phyloP scores from a whole-genome alignment of 2,888 invertebrate species.

The Netelia inedita region DNA sequence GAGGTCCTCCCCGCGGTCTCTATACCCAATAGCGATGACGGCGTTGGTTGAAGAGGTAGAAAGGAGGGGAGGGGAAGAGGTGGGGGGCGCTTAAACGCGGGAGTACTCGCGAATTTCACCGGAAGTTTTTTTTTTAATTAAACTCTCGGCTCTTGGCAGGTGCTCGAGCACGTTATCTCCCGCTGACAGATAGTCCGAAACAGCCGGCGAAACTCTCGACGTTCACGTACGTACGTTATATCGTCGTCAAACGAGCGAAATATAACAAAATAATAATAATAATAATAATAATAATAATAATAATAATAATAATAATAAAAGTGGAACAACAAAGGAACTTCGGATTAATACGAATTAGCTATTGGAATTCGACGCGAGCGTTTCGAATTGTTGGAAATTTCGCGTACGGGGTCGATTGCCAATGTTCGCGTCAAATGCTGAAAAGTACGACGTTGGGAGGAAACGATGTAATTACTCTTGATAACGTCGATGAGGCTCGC shows the following conservation, averaged over 20 bases:
- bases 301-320: conserved; percentile 7
- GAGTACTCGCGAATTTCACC: conserved; percentile 50
- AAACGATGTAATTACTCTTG: background rate
- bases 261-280: no score
- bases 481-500: background rate
- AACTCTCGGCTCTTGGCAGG: conserved; percentile 61
- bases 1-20: conserved; percentile 31
- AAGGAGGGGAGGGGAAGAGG: background rate
- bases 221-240: conserved; percentile 24
- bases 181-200: conserved; percentile 59
- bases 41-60: background rate
- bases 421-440: conserved; percentile 19
- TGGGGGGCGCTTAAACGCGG: background rate
- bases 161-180: conserved; percentile 55
- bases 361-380: background rate
- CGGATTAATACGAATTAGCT: background rate
- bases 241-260: background rate
- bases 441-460: background rate
- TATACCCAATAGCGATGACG: conserved; percentile 4
- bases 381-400: conserved; percentile 42
- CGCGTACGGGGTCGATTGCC: conserved; percentile 13
- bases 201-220: conserved; percentile 49
- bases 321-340: background rate
- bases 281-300: background rate
- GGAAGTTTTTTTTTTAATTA: conserved; percentile 61